Conservation (phyloP, 1,140 invertebrate genomes). For the Anastatus disparis region DNA sequence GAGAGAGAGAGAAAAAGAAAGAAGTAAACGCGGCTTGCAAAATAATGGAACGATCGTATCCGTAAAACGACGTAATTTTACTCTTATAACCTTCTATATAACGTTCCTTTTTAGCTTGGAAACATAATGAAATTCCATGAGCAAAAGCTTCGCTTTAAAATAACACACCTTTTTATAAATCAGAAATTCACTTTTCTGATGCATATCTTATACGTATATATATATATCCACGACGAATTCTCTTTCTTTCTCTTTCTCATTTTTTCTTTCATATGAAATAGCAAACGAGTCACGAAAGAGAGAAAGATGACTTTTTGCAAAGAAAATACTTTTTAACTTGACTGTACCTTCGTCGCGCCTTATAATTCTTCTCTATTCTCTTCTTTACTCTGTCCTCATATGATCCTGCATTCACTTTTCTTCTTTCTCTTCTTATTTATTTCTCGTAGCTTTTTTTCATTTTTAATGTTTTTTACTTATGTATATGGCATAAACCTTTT, state of each 20-base stretch:
- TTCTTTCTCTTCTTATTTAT: neutral
- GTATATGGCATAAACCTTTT: no score
- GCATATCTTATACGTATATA: no score
- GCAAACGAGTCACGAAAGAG: no score
- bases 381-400: neutral
- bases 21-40: neutral
- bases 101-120: no score
- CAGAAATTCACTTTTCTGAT: constrained; percentile 35
- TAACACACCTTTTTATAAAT: constrained; percentile 32
- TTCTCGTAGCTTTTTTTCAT: neutral
- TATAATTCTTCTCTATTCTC: constrained; percentile 29
- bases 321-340: no score
- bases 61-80: constrained; percentile 24
- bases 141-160: no score
- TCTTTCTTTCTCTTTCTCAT: no score
- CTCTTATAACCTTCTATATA: neutral
- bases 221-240: no score
- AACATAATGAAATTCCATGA: constrained; percentile 25
- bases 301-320: no score
- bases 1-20: no score
- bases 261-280: no score
- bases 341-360: constrained; percentile 8
- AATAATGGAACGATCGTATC: constrained; percentile 27
- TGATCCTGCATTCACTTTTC: neutral
- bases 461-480: no score